Evolutionary conservation across 2,113 vertebrate genomes (phyloP).

Genomic region (Ramphastos sulfuratus): DNA sequence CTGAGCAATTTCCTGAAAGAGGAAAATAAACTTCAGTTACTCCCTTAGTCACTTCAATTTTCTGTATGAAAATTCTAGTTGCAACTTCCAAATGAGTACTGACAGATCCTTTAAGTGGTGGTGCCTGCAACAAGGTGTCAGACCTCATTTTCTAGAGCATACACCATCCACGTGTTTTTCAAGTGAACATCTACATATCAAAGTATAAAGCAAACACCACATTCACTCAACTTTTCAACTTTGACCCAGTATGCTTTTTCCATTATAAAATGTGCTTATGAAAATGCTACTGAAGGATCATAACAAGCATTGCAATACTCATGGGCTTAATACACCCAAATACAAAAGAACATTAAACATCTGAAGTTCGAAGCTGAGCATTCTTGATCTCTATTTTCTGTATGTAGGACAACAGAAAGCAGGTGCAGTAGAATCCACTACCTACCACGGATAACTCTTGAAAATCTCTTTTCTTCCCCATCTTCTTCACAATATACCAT

Average conservation of each 20-base stretch:
- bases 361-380: background rate
- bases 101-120: background rate
- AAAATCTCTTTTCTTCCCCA: constrained; percentile 82
- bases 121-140: background rate
- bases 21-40: background rate
- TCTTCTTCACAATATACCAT: constrained; percentile 80
- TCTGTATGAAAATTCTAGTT: background rate
- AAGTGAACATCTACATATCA: background rate
- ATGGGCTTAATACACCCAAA: background rate
- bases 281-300: background rate
- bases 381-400: background rate
- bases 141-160: background rate
- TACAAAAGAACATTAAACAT: rapidly evolving
- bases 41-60: background rate
- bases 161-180: background rate
- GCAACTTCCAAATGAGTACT: background rate
- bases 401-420: background rate
- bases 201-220: background rate
- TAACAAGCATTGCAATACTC: background rate
- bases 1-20: background rate
- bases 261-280: background rate
- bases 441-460: constrained; percentile 82
- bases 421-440: background rate
- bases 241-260: background rate
- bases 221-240: background rate